These are phyloP conservation scores for Cryptotermes secundus DNA, from an alignment of 1,140 invertebrate species.

Conservation along the genomic window DNA sequence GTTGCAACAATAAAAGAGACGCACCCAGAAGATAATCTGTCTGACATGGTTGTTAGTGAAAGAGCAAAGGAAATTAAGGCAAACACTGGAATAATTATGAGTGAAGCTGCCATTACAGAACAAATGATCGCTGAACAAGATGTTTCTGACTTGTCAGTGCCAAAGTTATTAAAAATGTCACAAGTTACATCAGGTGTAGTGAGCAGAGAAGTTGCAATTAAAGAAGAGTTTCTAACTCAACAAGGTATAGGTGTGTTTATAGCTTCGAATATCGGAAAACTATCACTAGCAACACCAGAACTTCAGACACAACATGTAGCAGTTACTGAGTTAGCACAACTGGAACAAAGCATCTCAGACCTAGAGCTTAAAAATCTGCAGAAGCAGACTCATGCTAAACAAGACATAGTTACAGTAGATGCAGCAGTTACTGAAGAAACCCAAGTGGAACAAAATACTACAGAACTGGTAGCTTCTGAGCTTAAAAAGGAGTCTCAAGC, in stretches of 20 bases:
- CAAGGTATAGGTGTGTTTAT: not conserved
- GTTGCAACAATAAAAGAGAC: not conserved
- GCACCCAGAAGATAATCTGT: not conserved
- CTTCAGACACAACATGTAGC: not conserved
- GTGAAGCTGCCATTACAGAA: constrained; percentile 28
- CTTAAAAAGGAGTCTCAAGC: not conserved
- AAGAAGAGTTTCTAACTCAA: not conserved
- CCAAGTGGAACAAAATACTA: not conserved
- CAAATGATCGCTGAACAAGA: constrained; percentile 26
- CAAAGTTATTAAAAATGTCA: not conserved
- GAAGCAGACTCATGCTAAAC: not conserved
- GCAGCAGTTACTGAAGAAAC: constrained; percentile 29
- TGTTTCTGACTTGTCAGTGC: not conserved
- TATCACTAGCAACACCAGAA: not conserved
- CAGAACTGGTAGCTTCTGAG: not conserved
- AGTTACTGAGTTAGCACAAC: not conserved
- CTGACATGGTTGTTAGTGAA: not conserved
- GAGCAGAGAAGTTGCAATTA: not conserved
- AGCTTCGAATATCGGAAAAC: not conserved
- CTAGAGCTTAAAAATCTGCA: not conserved
- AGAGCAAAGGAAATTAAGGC: not conserved
- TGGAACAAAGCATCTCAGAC: not conserved
- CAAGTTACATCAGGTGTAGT: constrained; percentile 2
- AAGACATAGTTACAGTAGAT: not conserved
- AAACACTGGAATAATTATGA: not conserved